Percentiles rank a stretch among this genome's conserved stretches.
These are phyloP conservation scores for Dinoponera quadriceps DNA, from an alignment of 1,140 invertebrate species.

Conservation along the genomic window DNA sequence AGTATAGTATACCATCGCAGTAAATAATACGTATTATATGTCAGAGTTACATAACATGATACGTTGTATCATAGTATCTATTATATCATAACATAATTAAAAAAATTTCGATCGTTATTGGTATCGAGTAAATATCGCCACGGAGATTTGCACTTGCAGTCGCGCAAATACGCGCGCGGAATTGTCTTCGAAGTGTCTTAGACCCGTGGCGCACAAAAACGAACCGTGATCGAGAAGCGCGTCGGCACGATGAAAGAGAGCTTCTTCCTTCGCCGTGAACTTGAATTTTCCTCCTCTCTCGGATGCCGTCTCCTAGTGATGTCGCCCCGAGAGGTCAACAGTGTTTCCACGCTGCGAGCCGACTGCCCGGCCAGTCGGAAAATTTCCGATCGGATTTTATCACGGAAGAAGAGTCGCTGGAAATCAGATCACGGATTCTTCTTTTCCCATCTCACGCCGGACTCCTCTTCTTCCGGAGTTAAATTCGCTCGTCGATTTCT, in stretches of 20 bases:
- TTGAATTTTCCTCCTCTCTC: constrained; percentile 64
- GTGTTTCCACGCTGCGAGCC: constrained; percentile 42
- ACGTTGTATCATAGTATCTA: too few species aligned
- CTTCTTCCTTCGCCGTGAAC: constrained; percentile 58
- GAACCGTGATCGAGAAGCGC: neutral
- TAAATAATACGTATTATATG: too few species aligned
- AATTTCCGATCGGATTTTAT: constrained; percentile 63
- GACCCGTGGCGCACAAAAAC: too few species aligned
- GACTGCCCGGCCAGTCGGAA: constrained; percentile 48
- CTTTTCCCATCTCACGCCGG: neutral
- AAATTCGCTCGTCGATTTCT: constrained; percentile 1
- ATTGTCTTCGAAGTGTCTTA: too few species aligned
- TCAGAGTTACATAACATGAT: too few species aligned
- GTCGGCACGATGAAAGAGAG: neutral
- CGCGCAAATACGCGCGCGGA: too few species aligned
- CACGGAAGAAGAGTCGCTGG: neutral
- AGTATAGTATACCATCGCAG: too few species aligned
- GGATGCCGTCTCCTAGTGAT: constrained; percentile 33
- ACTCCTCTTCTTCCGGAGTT: neutral
- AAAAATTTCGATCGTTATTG: too few species aligned
- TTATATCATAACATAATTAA: too few species aligned
- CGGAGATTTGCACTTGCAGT: too few species aligned
- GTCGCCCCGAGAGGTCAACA: constrained; percentile 67
- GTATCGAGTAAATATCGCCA: too few species aligned
- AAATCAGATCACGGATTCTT: constrained; percentile 45